Base-by-base conservation (phyloP, 2,113 vertebrate genomes). In the Mormoops blainvillei region DNA sequence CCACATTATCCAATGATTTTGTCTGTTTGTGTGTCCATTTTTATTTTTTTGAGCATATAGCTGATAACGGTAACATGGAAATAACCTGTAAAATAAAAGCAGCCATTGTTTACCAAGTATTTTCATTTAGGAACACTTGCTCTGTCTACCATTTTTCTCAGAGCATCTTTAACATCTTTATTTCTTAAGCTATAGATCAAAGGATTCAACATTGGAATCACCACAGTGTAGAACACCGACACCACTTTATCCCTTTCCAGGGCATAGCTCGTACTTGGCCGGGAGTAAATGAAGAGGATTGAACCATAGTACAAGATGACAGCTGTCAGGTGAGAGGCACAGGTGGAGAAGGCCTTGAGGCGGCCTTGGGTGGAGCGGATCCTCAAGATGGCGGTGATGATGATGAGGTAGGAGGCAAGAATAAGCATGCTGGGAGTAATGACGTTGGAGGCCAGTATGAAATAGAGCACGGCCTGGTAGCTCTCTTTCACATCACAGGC, bases 221-320 rank as follows among this genome's bases (percentile, higher is more conserved):
- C 68, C 50, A 98, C 97, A 3, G 97, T 98, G 43, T 97, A 98
- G 86, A 98, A 98, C 24, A 98, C 80, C 0, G 98, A 97, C 41
- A 96, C 97, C 28, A 96, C 91, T 82, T 97, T 98, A 70, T 97
- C 97, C 71, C 94, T 78, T 9, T 97, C 82, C 67, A 96, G 91
- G 7, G 97, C 87, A 31, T 97, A 98, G 22, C 89, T 95, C 16
- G 82, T 73, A 65, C 88, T 94, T 31, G 98, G 97, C 3, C 78
- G 3, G 1, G 83, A 97, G 61, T 98, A 98, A 78, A 95, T 97
- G 45, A 97, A 97, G 4, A 97, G 91, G 36, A 96, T 83, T 19
- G 97, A 91, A 4, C 96, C 67, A 15, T 97, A 97, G 70, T 94
- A 97, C 52, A 98, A 73, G 24, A 94, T 95, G 43, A 97, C 73